Evolutionary conservation across 2,113 vertebrate genomes (phyloP).

Genomic region (Cygnus atratus): DNA sequence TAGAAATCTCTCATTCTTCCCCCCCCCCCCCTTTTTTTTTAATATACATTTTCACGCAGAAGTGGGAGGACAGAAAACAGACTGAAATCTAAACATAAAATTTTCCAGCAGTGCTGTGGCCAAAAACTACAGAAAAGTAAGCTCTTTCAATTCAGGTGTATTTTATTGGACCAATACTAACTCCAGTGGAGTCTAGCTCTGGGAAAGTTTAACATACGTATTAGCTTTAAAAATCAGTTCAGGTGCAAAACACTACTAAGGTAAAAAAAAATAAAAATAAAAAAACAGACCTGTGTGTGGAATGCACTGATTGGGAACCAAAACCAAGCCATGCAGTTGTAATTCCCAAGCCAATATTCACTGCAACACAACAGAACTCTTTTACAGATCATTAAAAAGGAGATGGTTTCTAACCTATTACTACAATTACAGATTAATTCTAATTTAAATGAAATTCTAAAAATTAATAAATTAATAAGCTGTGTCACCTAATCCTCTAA

Average conservation of each 20-base stretch:
- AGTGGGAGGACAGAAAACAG: slow-evolving; percentile 7
- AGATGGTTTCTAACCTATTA: not conserved
- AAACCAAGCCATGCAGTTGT: not conserved
- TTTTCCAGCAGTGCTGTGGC: not conserved
- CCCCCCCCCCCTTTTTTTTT: not conserved
- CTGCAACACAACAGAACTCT: not conserved
- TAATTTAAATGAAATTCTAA: not conserved
- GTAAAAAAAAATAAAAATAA: not conserved
- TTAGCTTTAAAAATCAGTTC: not conserved
- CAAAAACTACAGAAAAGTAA: slow-evolving; percentile 16
- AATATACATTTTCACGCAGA: not conserved
- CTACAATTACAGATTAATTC: not conserved
- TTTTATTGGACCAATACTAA: not conserved
- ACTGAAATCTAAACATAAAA: slow-evolving; percentile 19
- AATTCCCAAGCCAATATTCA: not conserved
- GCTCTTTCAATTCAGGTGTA: not conserved
- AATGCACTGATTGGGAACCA: not conserved
- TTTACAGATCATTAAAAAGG: not conserved
- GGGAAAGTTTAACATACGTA: not conserved
- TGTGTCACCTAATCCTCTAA: not conserved
- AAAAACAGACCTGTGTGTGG: not conserved
- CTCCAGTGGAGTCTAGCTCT: not conserved
- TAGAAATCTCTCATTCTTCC: not conserved
- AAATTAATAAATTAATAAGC: not conserved
- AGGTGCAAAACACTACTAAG: not conserved